phyloP scores from a whole-genome alignment of 2,113 vertebrate genomes.

The Zosterops hypoxanthus region DNA sequence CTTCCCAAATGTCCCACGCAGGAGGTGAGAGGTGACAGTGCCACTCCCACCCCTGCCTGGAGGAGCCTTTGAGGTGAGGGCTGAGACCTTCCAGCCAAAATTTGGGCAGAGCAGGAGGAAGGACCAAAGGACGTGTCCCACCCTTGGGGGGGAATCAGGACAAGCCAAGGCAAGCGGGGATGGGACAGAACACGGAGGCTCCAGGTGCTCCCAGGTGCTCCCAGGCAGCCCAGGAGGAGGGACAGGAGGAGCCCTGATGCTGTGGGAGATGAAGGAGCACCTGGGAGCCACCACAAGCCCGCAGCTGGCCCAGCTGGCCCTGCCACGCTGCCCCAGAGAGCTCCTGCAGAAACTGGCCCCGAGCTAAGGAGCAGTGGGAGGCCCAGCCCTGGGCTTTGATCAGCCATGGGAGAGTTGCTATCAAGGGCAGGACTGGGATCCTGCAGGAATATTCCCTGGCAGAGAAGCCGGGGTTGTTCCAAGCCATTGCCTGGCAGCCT shows the following conservation, averaged over 20 bases:
- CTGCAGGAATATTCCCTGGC: background rate
- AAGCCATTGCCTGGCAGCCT: background rate
- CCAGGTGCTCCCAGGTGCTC: background rate
- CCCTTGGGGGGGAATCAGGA: background rate
- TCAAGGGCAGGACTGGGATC: background rate
- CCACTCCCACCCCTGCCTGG: background rate
- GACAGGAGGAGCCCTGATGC: background rate
- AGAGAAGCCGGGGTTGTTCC: background rate
- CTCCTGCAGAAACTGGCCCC: conserved; percentile 50
- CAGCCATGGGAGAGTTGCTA: background rate
- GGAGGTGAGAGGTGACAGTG: background rate
- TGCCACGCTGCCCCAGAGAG: background rate
- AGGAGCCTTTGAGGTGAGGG: fast-evolving
- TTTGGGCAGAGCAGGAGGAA: background rate
- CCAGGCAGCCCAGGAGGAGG: background rate
- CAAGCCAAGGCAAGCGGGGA: background rate
- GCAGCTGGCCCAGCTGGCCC: conserved; percentile 13
- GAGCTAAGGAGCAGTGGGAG: conserved; percentile 40
- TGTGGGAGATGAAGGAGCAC: background rate
- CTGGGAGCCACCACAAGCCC: background rate
- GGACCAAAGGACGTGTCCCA: background rate
- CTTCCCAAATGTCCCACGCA: background rate
- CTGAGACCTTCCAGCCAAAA: background rate
- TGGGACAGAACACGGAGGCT: background rate
- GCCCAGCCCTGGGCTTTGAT: conserved; percentile 32